Percentiles rank a stretch among this genome's conserved stretches.
phyloP scores from a whole-genome alignment of 2,113 vertebrate genomes.

The Forbesichthys agassizii region DNA sequence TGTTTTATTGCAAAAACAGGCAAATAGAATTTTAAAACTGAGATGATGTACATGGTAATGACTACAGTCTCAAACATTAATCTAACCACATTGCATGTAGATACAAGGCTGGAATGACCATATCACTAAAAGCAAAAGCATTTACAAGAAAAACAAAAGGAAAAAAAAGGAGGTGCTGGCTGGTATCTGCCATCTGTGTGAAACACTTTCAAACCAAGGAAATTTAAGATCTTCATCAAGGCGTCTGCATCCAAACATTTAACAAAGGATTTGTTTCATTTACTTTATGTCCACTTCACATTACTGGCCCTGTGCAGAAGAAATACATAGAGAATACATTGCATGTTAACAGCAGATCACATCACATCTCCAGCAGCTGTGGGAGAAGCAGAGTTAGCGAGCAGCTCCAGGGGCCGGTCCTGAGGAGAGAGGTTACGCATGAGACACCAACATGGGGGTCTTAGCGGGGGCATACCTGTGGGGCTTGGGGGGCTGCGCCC shows the following conservation, averaged over 20 bases:
- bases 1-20: conserved; percentile 99
- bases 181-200: conserved; percentile 93
- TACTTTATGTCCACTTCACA: conserved; percentile 99
- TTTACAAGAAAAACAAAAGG: conserved; percentile 89
- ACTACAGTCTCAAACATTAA: conserved; percentile 97
- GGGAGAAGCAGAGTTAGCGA: conserved; percentile 84
- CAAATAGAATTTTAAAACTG: conserved; percentile 98
- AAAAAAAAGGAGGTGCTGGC: conserved; percentile 85
- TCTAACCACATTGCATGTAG: conserved; percentile 95
- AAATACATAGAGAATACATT: conserved; percentile 99
- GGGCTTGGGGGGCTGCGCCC: conserved; percentile 89
- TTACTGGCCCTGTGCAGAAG: conserved; percentile 99
- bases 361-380: conserved; percentile 87
- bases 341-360: conserved; percentile 94
- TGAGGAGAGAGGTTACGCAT: conserved; percentile 74
- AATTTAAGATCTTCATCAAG: conserved; percentile 99
- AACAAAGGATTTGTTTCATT: conserved; percentile 99
- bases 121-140: conserved; percentile 99
- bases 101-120: conserved; percentile 99
- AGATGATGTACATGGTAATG: conserved; percentile 99
- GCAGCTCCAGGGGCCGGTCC: conserved; percentile 77
- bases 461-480: conserved; percentile 82
- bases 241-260: conserved; percentile 99
- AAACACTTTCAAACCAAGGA: conserved; percentile 97
- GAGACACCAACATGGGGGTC: too few species aligned